phyloP scores from a whole-genome alignment of 2,797 vertebrate species.

The Coluber constrictor region DNA sequence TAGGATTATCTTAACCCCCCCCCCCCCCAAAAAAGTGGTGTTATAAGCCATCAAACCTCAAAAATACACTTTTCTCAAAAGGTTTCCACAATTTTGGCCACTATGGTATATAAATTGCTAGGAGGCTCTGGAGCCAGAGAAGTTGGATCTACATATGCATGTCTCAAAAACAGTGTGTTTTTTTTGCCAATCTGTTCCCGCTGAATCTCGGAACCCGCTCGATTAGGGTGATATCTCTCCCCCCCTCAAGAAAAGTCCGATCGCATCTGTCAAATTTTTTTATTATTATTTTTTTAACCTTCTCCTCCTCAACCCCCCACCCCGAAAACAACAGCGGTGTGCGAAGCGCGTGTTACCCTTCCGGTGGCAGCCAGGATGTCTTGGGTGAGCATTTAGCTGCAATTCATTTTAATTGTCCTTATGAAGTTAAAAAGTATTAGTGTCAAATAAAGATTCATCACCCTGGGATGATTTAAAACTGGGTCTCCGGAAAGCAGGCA shows the following conservation, averaged over 20 bases:
- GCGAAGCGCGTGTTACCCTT: conserved; percentile 50
- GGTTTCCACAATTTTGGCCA: too few relatives aligned
- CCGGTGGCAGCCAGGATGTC: conserved; percentile 60
- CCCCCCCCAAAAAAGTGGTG: too few relatives aligned
- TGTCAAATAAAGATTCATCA: conserved; percentile 77
- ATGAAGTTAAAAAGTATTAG: conserved; percentile 81
- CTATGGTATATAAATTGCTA: neutral
- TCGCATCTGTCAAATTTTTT: neutral
- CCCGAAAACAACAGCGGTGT: neutral
- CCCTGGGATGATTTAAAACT: conserved; percentile 68
- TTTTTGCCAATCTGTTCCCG: neutral
- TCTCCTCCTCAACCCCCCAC: neutral
- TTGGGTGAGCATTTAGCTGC: conserved; percentile 73
- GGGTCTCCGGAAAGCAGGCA: conserved; percentile 70
- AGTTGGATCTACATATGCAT: neutral
- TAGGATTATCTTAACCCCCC: too few relatives aligned
- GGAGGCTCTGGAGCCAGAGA: neutral
- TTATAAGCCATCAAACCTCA: too few relatives aligned
- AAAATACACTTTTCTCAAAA: too few relatives aligned
- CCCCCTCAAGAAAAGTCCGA: neutral
- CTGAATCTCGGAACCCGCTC: conserved; percentile 35
- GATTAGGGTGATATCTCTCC: conserved; percentile 14
- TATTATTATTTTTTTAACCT: neutral
- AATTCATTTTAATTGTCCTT: conserved; percentile 80
- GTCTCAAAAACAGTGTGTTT: neutral